Conservation (phyloP, 1,140 invertebrate species). For the Aporrectodea caliginosa region DNA sequence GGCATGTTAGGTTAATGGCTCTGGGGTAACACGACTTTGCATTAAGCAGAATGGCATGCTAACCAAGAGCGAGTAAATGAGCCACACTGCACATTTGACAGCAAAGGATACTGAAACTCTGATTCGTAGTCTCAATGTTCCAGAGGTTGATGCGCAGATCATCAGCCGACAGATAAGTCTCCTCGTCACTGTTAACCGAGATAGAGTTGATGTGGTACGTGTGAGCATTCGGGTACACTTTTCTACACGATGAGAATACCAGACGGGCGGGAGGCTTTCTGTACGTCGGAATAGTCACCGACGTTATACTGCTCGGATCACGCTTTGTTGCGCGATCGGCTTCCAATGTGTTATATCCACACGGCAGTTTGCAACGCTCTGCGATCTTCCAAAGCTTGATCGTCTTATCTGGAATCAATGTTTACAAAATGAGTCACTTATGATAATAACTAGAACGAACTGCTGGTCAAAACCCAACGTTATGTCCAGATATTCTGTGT, state of each 20-base stretch:
- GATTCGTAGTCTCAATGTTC: slow-evolving; percentile 98
- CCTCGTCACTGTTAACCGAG: slow-evolving; percentile 97
- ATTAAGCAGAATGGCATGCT: no score
- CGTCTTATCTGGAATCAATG: slow-evolving; percentile 66
- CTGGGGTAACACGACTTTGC: no score
- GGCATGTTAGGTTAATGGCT: no score
- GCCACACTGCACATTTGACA: no score
- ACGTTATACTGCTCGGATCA: slow-evolving; percentile 66
- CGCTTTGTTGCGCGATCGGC: slow-evolving; percentile 77
- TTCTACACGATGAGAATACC: slow-evolving; percentile 95
- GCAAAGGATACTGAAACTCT: slow-evolving; percentile 84
- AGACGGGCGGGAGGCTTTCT: slow-evolving; percentile 82
- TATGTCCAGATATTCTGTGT: no score
- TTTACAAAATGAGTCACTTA: background rate
- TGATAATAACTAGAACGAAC: no score
- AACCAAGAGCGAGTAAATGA: no score
- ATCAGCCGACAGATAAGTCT: slow-evolving; percentile 98
- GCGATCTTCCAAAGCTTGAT: slow-evolving; percentile 83
- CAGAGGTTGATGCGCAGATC: slow-evolving; percentile 98
- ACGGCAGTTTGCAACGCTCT: slow-evolving; percentile 81
- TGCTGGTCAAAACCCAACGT: no score
- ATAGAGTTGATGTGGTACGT: slow-evolving; percentile 99
- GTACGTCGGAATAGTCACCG: slow-evolving; percentile 59
- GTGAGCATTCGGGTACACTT: slow-evolving; percentile 99
- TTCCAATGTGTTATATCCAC: slow-evolving; percentile 87